These are phyloP conservation scores for Clepsis dumicolana DNA, from an alignment of 2,888 invertebrate genomes.

Conservation along the genomic window DNA sequence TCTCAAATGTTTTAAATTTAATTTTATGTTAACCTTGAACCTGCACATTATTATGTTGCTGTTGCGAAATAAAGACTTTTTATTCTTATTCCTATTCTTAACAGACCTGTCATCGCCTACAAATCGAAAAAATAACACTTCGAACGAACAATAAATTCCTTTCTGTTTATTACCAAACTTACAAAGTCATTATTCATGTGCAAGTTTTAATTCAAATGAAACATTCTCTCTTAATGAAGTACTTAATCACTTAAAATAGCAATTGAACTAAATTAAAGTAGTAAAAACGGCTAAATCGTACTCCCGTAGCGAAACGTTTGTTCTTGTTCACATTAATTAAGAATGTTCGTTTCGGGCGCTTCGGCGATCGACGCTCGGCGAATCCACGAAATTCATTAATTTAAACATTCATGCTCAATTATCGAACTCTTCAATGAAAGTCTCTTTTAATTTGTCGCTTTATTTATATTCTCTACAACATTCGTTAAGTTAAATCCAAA, in stretches of 20 bases:
- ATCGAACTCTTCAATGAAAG: conserved; percentile 82
- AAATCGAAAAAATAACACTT: not conserved
- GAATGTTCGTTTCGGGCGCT: conserved; percentile 72
- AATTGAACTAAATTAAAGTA: conserved; percentile 41
- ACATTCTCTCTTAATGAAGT: conserved; percentile 37
- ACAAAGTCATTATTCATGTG: not conserved
- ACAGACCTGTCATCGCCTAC: not conserved
- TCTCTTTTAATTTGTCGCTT: conserved; percentile 78
- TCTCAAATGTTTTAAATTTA: no score
- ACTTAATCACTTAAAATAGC: conserved; percentile 42
- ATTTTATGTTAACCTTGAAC: no score
- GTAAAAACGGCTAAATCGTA: conserved; percentile 44
- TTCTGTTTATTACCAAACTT: not conserved
- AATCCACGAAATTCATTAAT: conserved; percentile 78
- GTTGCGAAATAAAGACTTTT: no score
- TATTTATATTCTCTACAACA: conserved; percentile 68
- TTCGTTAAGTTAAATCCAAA: conserved; percentile 63
- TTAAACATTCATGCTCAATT: conserved; percentile 84
- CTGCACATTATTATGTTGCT: no score
- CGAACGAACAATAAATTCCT: not conserved
- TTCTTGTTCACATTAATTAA: conserved; percentile 77
- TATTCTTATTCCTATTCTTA: no score
- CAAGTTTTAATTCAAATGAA: conserved; percentile 33
- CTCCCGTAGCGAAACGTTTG: conserved; percentile 58
- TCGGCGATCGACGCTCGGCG: conserved; percentile 58